Evolutionary conservation across 2,888 invertebrate species (phyloP), one percentile per base, ranked within the genome.

Genomic region (Neocrepidodera transversa): DNA sequence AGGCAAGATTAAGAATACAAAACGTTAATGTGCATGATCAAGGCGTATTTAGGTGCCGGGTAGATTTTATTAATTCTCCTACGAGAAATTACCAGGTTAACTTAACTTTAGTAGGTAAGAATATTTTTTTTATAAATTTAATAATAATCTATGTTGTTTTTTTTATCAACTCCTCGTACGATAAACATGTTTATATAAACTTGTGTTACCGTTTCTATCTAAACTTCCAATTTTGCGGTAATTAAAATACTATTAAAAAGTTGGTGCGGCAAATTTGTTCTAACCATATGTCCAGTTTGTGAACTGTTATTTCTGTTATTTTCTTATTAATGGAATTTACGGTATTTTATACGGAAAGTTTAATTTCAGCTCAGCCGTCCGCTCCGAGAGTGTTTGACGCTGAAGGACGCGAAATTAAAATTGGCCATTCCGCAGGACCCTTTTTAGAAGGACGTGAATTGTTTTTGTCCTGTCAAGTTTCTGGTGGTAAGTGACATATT

Each of bases 61-160:
- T 95, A 66, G 95, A 95, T 82, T 95, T 93, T 76, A 86, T 90
- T 62, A 90, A 93, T 79, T 91, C 93, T 0, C 94, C 94, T 0
- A 95, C 95, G 0, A 86, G 90, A 72, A 95, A 95, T 79, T 92
- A 90, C 74, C 85, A 87, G 74, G 89, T 93, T 74, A 93, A 93
- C 77, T 84, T 95, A 69, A 93, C 92, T 69, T 87, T 95, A 76
- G 89, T 95, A 74, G 93, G 95, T 95, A 80, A 86, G 90, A 62
- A 32, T 63, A 28, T 45, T 54, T 49, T 42, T 48, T 13, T 10
- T 35, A n/a, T n/a, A n/a, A n/a, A n/a, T n/a, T n/a, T n/a, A n/a
- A n/a, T n/a, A n/a, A n/a, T n/a, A n/a, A n/a, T n/a, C n/a, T n/a
- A n/a, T n/a, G n/a, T n/a, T n/a, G n/a, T n/a, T n/a, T n/a, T n/a